Evolutionary conservation across 1,140 invertebrate species (phyloP).

Genomic region (Solenopsis fugax): DNA sequence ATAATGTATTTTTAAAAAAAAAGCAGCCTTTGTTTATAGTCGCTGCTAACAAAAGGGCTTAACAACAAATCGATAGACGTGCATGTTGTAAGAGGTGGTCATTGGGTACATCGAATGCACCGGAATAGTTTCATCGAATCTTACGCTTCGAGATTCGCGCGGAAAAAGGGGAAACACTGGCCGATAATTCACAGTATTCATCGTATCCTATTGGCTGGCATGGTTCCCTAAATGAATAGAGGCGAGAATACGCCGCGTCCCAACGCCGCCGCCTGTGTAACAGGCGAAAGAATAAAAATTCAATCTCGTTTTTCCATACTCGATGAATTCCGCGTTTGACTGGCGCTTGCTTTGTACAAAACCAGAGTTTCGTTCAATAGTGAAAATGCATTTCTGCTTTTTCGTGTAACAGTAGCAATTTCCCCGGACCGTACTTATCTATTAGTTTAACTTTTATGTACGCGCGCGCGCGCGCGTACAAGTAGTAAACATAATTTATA

Average conservation of each 20-base stretch:
- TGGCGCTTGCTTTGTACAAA: conserved; percentile 7
- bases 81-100: not conserved
- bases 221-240: conserved; percentile 60
- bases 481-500: not conserved
- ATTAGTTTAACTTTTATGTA: conserved; percentile 1
- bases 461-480: too few species aligned
- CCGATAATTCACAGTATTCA: conserved; percentile 59
- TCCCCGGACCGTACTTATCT: conserved; percentile 4
- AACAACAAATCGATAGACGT: conserved; percentile 14
- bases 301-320: conserved; percentile 40
- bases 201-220: conserved; percentile 43
- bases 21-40: not conserved
- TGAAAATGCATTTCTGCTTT: conserved; percentile 16
- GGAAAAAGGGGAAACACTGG: conserved; percentile 24
- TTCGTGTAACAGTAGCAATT: conserved; percentile 4
- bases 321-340: conserved; percentile 36
- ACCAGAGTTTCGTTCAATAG: not conserved
- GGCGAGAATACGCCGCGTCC: conserved; percentile 35
- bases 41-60: conserved; percentile 9
- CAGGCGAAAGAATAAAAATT: conserved; percentile 58
- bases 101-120: not conserved
- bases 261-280: conserved; percentile 24
- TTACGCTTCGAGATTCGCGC: conserved; percentile 41
- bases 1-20: not conserved
- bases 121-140: conserved; percentile 27